Evolutionary conservation across 2,888 invertebrate genomes (phyloP).

Genomic region (Platycheirus rosarum): DNA sequence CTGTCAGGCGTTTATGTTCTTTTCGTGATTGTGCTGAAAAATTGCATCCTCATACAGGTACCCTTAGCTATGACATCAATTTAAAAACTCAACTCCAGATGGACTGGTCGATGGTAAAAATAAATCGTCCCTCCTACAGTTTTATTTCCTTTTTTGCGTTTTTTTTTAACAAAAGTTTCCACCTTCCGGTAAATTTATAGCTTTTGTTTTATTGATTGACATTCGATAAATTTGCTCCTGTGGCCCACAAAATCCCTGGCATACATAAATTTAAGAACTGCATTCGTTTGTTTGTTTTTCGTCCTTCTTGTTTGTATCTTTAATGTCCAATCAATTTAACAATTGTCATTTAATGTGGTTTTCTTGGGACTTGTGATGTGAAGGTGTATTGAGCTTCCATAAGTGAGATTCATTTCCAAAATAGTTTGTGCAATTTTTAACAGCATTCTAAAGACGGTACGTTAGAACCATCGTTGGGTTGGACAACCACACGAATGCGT

Average conservation of each 20-base stretch:
- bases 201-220: slow-evolving; percentile 62
- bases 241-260: slow-evolving; percentile 27
- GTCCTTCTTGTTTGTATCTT: neutral
- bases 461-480: no score
- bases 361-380: neutral
- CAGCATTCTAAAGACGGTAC: no score
- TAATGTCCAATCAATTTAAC: neutral
- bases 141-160: no score
- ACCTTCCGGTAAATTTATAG: slow-evolving; percentile 50
- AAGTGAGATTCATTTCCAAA: no score
- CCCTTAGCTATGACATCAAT: neutral
- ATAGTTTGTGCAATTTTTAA: no score
- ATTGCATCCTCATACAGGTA: no score
- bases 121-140: neutral
- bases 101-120: neutral
- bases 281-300: slow-evolving; percentile 28
- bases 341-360: neutral
- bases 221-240: slow-evolving; percentile 56
- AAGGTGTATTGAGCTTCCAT: no score
- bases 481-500: no score
- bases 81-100: neutral
- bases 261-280: slow-evolving; percentile 46
- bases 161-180: slow-evolving; percentile 32
- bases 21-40: no score
- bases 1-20: no score